Conservation (phyloP, 2,797 vertebrate species). For the Alectoris magna region DNA sequence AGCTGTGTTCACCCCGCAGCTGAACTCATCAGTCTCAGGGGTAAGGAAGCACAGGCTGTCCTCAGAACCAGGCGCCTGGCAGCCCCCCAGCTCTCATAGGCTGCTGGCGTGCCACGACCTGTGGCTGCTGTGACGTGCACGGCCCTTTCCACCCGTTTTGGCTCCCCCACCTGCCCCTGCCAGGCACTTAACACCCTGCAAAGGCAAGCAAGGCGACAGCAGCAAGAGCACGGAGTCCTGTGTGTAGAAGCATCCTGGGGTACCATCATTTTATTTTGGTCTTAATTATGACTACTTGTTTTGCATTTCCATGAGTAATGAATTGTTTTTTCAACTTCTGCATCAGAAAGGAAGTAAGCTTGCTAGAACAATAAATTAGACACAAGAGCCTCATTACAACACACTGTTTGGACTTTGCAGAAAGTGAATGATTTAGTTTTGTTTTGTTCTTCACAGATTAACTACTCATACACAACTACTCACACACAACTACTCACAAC, state of each 20-base stretch:
- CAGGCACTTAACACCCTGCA: background rate
- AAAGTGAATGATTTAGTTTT: background rate
- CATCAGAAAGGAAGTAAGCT: background rate
- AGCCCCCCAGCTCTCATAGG: background rate
- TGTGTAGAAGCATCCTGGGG: background rate
- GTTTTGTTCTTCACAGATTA: background rate
- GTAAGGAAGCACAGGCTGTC: background rate
- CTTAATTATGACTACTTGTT: background rate
- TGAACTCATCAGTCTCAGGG: accelerated
- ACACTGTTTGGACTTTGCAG: background rate
- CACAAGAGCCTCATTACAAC: background rate
- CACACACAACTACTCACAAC: background rate
- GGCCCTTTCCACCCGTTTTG: accelerated
- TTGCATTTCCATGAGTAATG: background rate
- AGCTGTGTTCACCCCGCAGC: background rate
- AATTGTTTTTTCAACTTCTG: background rate
- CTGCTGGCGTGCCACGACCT: background rate
- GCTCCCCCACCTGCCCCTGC: accelerated
- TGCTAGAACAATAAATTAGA: background rate
- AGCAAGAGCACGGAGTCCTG: background rate
- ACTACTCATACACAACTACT: background rate
- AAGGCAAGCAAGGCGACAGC: accelerated
- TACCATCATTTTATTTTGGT: background rate
- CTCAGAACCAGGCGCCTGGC: background rate
- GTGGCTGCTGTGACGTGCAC: background rate